phyloP scores from a whole-genome alignment of 2,888 invertebrate genomes.

The Drosophila maculinotata region DNA sequence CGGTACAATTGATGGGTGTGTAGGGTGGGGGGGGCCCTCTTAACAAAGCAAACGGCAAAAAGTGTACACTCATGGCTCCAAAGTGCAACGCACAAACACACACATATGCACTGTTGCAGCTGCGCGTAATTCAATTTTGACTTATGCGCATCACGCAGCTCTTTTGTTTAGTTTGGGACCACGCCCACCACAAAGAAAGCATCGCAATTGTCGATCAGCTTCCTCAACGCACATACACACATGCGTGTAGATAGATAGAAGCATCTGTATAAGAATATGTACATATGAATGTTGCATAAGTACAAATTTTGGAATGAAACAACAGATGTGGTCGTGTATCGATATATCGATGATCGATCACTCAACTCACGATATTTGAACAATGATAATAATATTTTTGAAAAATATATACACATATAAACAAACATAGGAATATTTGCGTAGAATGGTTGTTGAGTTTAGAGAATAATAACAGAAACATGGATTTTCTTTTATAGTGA shows the following conservation, averaged over 20 bases:
- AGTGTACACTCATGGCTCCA: constrained; percentile 35
- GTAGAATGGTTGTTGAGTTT: too few species aligned
- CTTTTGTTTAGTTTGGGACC: constrained; percentile 20
- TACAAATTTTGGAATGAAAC: not conserved
- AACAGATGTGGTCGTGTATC: not conserved
- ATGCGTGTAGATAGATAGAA: not conserved
- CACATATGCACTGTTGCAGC: constrained; percentile 8
- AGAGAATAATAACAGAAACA: not conserved
- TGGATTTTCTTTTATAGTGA: not conserved
- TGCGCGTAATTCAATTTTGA: constrained; percentile 41
- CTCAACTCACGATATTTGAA: not conserved
- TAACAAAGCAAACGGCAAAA: constrained; percentile 23
- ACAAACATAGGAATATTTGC: too few species aligned
- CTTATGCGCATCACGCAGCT: constrained; percentile 38
- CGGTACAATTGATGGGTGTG: constrained; percentile 5
- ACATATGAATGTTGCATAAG: constrained; percentile 14
- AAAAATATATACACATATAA: too few species aligned
- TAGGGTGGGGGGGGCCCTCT: constrained; percentile 14
- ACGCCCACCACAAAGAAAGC: constrained; percentile 34
- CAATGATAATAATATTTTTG: not conserved
- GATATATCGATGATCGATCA: constrained; percentile 10
- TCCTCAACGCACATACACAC: too few species aligned
- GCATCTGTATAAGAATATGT: not conserved
- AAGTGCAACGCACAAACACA: constrained; percentile 30
- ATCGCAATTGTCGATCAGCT: constrained; percentile 17